Conservation (phyloP, 2,113 vertebrate genomes). For the Prochilodus magdalenae region DNA sequence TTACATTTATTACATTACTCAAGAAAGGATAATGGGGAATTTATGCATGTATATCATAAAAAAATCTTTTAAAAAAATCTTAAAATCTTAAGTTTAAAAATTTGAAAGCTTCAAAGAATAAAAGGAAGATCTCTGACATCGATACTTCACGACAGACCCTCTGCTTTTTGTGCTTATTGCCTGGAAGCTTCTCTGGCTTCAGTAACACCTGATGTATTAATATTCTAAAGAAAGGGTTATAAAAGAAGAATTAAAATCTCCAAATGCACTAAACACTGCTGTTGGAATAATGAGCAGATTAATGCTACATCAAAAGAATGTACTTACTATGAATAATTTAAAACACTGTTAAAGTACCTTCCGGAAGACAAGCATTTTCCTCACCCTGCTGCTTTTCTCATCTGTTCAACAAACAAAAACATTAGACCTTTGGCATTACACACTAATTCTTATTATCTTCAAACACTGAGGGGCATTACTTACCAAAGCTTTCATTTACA, state of each 20-base stretch:
- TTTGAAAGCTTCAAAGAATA: too few relatives aligned
- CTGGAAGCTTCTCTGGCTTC: not conserved
- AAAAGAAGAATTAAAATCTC: conserved; percentile 9
- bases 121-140: too few relatives aligned
- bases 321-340: conserved; percentile 72
- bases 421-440: conserved; percentile 41
- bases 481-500: not conserved
- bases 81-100: too few relatives aligned
- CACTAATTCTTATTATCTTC: conserved; percentile 44
- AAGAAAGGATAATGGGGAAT: too few relatives aligned
- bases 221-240: not conserved
- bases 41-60: too few relatives aligned
- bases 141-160: not conserved
- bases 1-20: too few relatives aligned
- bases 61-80: too few relatives aligned
- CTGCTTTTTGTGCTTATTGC: not conserved
- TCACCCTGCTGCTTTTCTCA: conserved; percentile 43
- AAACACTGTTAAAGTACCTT: conserved; percentile 61
- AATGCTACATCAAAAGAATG: conserved; percentile 68
- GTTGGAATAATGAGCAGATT: conserved; percentile 65
- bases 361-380: conserved; percentile 47
- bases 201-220: not conserved
- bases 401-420: conserved; percentile 56
- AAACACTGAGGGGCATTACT: conserved; percentile 1
- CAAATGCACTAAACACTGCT: conserved; percentile 52